Conservation (phyloP, 2,888 invertebrate species). For the Andrena camellia region DNA sequence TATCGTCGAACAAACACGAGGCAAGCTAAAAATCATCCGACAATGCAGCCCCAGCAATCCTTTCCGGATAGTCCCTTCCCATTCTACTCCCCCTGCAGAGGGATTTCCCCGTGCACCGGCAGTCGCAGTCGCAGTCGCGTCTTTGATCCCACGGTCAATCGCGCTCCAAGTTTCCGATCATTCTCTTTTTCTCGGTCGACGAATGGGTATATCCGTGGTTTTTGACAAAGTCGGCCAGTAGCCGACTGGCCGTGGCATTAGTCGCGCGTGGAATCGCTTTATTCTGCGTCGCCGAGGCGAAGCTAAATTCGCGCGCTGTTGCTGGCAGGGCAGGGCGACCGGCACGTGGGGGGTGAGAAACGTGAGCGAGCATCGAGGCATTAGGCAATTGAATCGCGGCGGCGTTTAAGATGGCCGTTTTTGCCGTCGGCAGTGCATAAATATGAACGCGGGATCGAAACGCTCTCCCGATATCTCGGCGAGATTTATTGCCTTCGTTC, state of each 20-base stretch:
- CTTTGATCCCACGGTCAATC: constrained; percentile 34
- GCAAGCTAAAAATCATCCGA: constrained; percentile 9
- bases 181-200: not conserved
- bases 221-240: not conserved
- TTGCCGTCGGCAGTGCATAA: constrained; percentile 27
- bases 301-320: not conserved
- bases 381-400: constrained; percentile 13
- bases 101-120: not conserved
- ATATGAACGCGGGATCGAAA: constrained; percentile 45
- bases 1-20: constrained; percentile 6
- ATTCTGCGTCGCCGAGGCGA: constrained; percentile 21
- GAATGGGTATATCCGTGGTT: not conserved
- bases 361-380: constrained; percentile 10
- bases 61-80: not conserved
- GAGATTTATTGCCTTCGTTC: constrained; percentile 47
- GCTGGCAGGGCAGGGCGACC: not conserved
- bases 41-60: not conserved
- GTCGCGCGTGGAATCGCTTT: constrained; percentile 22
- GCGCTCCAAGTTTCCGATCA: constrained; percentile 1
- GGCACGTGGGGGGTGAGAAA: not conserved
- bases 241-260: not conserved
- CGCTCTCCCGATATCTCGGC: constrained; percentile 26
- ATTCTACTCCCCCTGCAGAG: not conserved
- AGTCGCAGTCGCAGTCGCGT: not conserved
- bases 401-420: constrained; percentile 24